These are phyloP conservation scores for Orius laevigatus DNA, from an alignment of 1,140 invertebrate species.

Conservation along the genomic window DNA sequence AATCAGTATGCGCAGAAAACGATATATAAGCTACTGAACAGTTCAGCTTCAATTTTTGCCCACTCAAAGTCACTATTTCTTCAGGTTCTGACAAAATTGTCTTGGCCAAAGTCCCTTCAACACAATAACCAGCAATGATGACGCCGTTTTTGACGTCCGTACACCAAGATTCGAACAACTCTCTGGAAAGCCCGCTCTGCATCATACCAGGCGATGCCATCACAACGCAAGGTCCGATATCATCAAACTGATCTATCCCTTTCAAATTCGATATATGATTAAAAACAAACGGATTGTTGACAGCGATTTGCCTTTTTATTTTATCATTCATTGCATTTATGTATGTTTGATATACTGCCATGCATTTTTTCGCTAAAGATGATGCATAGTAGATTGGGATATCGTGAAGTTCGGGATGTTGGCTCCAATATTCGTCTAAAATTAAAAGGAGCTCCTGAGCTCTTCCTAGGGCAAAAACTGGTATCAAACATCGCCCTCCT, in stretches of 20 bases:
- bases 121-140: conserved; percentile 96
- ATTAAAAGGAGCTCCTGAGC: conserved; percentile 95
- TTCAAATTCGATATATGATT: conserved; percentile 98
- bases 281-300: conserved; percentile 99
- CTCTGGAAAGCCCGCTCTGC: conserved; percentile 93
- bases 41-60: conserved; percentile 89
- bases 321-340: conserved; percentile 99
- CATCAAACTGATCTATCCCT: conserved; percentile 98
- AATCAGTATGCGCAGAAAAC: conserved; percentile 98
- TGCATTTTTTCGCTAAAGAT: conserved; percentile 97
- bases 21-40: conserved; percentile 99
- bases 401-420: conserved; percentile 95
- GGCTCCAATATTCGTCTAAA: conserved; percentile 96
- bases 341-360: conserved; percentile 99
- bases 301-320: conserved; percentile 87
- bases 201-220: conserved; percentile 99
- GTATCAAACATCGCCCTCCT: conserved; percentile 93
- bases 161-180: conserved; percentile 98
- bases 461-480: conserved; percentile 93
- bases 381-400: conserved; percentile 99
- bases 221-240: conserved; percentile 96
- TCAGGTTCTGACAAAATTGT: conserved; percentile 94
- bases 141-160: conserved; percentile 95
- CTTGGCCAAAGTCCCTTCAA: conserved; percentile 96
- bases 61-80: conserved; percentile 87